A percentile compares a stretch with the other conserved stretches of the same genome.
These are phyloP conservation scores for Zosterops borbonicus DNA, from an alignment of 2,113 vertebrate species.

Conservation along the genomic window DNA sequence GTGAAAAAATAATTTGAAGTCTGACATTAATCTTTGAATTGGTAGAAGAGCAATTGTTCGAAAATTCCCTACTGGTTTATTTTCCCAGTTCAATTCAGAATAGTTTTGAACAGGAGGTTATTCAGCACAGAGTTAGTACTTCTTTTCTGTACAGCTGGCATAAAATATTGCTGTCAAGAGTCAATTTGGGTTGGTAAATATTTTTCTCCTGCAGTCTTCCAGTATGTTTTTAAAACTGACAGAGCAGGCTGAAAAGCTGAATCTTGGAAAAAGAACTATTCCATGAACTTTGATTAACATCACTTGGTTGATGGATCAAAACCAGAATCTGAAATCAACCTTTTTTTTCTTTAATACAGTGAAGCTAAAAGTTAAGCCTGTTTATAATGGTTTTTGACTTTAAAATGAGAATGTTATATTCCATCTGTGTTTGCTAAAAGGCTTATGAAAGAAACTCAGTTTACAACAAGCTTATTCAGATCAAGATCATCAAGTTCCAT, in stretches of 20 bases:
- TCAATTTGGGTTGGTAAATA: background rate
- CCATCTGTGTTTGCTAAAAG: background rate
- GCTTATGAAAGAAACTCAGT: background rate
- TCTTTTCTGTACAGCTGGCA: background rate
- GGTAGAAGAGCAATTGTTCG: conserved; percentile 10
- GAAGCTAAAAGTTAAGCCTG: background rate
- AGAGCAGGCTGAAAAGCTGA: background rate
- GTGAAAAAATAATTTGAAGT: conserved; percentile 39
- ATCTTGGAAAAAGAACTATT: background rate
- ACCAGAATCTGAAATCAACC: background rate
- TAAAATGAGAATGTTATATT: background rate
- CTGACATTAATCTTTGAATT: conserved; percentile 45
- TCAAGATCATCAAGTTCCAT: background rate
- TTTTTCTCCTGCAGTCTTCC: background rate
- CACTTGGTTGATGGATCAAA: background rate
- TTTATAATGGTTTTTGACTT: background rate
- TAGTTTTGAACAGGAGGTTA: conserved; percentile 1
- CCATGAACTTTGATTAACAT: background rate
- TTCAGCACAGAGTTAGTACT: background rate
- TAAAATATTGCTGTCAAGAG: conserved; percentile 18
- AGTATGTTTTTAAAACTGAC: background rate
- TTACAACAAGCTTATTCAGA: background rate
- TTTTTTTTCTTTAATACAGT: background rate
- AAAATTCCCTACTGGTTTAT: conserved; percentile 32
- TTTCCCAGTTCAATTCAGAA: conserved; percentile 7